Evolutionary conservation across 92 coral and sea anemone species (phyloP), one percentile per base, ranked within the genome.

Genomic region (Hydrozoanthus gracilis): DNA sequence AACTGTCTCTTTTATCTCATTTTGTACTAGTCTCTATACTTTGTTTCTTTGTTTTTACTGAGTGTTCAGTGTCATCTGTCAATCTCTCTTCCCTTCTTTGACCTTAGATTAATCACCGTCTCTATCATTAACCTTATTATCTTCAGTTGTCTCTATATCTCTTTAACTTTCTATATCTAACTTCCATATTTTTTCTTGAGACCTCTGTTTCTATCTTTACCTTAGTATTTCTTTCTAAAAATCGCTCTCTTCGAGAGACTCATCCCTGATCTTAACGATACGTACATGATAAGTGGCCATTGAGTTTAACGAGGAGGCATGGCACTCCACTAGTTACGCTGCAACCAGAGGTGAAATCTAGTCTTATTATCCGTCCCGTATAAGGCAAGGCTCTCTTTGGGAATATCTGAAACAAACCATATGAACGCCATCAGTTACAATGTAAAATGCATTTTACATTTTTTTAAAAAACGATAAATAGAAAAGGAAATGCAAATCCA

Each of bases 231-330:
- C 39, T 27, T 27, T 2, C 39, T 27, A 27, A 27, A 27, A 27
- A 27, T 27, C 39, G 39, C 39, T 27, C 39, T 27, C 39, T 27
- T 27, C 39, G 39, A 27, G 39, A 27, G 39, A 27, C 39, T 27
- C 39, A 27, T 27, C 39, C 39, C 39, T 27, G 39, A 27, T 27
- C 39, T 27, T 27, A 27, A 27, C 4, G 51, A 49, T 7, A 80
- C 85, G 64, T 49, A 80, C 85, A 80, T 12, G 74, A 48, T 47
- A 16, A 64, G 75, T 80, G 64, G 13, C 85, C 85, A 44, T 65
- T 66, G 54, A 62, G 60, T 48, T 80, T 80, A n/a, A 80, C 13
- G 8, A 80, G 61, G 2, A 80, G 58, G n/a, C 85, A 80, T 2
- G 75, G 48, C 64, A 46, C 46, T 66, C 73, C 74, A 4, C 48